Percentiles rank a stretch among this genome's conserved stretches.
These are phyloP conservation scores for Chiridota heheva DNA, from an alignment of 35 echinoderm and acorn worm genomes.

Conservation along the genomic window DNA sequence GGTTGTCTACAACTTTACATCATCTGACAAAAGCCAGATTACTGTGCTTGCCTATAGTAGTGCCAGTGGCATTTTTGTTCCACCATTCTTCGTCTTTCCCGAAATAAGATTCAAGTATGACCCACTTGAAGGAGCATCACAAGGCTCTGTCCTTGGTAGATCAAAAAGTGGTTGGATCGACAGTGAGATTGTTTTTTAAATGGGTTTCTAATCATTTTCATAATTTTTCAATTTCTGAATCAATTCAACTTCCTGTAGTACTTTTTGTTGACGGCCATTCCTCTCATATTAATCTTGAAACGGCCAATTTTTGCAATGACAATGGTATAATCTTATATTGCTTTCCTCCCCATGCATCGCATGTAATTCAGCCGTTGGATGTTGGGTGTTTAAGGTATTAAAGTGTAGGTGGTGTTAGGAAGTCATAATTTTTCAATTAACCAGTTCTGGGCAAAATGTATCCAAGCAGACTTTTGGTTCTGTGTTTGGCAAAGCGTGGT, in stretches of 20 bases:
- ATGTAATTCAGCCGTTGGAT: too few species aligned
- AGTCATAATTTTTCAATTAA: too few species aligned
- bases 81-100: slow-evolving; percentile 37
- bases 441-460: too few species aligned
- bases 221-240: background rate
- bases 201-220: slow-evolving; percentile 39
- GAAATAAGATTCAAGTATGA: slow-evolving; percentile 1
- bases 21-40: slow-evolving; percentile 7
- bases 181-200: slow-evolving; percentile 36
- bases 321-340: slow-evolving; percentile 46
- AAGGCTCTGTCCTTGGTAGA: slow-evolving; percentile 23
- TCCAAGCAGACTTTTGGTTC: too few species aligned
- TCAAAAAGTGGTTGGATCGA: slow-evolving; percentile 47
- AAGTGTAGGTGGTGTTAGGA: too few species aligned
- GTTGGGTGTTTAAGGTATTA: background rate
- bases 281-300: slow-evolving; percentile 48
- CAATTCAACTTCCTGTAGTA: slow-evolving; percentile 13
- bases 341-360: slow-evolving; percentile 7
- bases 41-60: slow-evolving; percentile 26
- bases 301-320: slow-evolving; percentile 41
- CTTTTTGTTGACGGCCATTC: slow-evolving; percentile 46
- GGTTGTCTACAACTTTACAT: slow-evolving; percentile 1
- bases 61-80: slow-evolving; percentile 13
- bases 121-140: slow-evolving; percentile 12
- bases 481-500: too few species aligned